Evolutionary conservation across 2,888 invertebrate species (phyloP).

Genomic region (Athetis lepigone): DNA sequence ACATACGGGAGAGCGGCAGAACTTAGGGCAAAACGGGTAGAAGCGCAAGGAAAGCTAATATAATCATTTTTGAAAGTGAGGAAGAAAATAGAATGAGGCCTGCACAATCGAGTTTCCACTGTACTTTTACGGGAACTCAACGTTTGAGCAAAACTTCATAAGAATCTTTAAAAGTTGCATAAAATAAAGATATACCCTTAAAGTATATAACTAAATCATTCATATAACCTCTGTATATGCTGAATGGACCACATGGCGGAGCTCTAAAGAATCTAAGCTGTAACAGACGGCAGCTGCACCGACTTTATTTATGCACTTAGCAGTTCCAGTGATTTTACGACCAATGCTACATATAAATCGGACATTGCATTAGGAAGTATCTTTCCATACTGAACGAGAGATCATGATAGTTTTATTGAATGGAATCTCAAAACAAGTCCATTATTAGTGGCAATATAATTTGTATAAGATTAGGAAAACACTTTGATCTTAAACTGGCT

Average conservation of each 20-base stretch:
- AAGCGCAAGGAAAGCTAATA: too few relatives aligned
- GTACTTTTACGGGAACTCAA: too few relatives aligned
- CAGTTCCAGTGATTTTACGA: slow-evolving; percentile 48
- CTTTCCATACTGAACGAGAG: slow-evolving; percentile 1
- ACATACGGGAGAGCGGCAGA: too few relatives aligned
- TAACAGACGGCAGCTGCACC: slow-evolving; percentile 33
- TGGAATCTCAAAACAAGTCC: not conserved
- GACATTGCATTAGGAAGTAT: slow-evolving; percentile 14
- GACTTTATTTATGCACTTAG: slow-evolving; percentile 53
- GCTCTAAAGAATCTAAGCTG: slow-evolving; percentile 32
- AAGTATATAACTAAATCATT: slow-evolving; percentile 34
- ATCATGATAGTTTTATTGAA: not conserved
- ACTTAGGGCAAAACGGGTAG: too few relatives aligned
- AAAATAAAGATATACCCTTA: not conserved
- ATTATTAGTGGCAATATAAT: not conserved
- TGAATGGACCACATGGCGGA: slow-evolving; percentile 46
- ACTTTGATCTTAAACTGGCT: not conserved
- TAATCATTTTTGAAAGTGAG: too few relatives aligned
- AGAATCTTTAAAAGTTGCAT: too few relatives aligned
- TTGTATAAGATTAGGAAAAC: too few relatives aligned
- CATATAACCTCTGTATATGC: slow-evolving; percentile 31
- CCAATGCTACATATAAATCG: slow-evolving; percentile 38
- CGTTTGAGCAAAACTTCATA: too few relatives aligned
- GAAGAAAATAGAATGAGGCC: too few relatives aligned
- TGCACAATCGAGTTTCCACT: too few relatives aligned